These are phyloP conservation scores for Anguilla japonica DNA, from an alignment of 2,113 vertebrate species.

Conservation along the genomic window DNA sequence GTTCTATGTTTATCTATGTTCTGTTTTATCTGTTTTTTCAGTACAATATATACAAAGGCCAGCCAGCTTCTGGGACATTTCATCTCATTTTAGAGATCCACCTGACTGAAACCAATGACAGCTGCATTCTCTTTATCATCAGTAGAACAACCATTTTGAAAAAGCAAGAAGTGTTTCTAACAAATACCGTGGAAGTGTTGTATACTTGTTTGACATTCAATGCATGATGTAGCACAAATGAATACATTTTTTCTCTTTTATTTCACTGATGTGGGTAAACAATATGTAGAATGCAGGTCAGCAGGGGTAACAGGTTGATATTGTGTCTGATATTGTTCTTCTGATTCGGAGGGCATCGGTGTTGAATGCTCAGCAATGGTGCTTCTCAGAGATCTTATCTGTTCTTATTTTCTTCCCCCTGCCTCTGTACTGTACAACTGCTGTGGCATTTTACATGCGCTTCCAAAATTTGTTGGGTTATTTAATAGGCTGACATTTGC, in stretches of 20 bases:
- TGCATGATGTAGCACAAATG: not conserved
- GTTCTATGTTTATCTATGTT: not conserved
- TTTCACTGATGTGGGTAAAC: slow-evolving; percentile 15
- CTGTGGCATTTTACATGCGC: slow-evolving; percentile 66
- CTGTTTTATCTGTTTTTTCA: not conserved
- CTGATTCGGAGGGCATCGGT: no score
- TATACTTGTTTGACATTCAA: not conserved
- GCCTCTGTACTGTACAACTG: slow-evolving; percentile 41
- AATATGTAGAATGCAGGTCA: not conserved
- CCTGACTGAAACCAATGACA: not conserved
- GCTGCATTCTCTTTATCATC: not conserved
- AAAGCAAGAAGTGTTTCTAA: not conserved
- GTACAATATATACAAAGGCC: not conserved
- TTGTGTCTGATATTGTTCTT: not conserved
- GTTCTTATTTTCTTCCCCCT: not conserved
- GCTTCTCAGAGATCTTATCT: not conserved
- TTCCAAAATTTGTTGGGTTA: slow-evolving; percentile 61
- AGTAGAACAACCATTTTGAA: not conserved
- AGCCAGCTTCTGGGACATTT: not conserved
- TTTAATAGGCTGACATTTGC: slow-evolving; percentile 71
- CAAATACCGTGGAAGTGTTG: no score
- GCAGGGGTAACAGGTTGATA: not conserved
- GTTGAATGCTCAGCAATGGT: not conserved
- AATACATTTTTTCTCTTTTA: slow-evolving; percentile 27
- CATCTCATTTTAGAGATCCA: not conserved